Evolutionary conservation across 2,797 vertebrate genomes (phyloP).

Genomic region (Squalus acanthias): DNA sequence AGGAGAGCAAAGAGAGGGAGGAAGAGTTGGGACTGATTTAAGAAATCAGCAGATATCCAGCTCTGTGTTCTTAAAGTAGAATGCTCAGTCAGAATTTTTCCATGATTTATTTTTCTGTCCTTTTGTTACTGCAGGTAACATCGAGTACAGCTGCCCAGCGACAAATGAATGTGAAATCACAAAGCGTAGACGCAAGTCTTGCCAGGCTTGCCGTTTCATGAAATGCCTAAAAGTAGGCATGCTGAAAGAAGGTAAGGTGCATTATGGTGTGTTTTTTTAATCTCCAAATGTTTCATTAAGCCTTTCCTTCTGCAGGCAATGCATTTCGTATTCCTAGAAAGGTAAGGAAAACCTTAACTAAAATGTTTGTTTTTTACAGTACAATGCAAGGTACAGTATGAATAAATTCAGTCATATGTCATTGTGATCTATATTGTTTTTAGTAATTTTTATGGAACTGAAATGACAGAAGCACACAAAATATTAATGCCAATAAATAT

Average conservation of each 20-base stretch:
- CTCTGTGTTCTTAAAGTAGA: constrained; percentile 47
- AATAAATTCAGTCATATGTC: not conserved
- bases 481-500: not conserved
- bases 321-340: not conserved
- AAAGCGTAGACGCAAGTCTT: constrained; percentile 97
- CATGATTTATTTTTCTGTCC: constrained; percentile 47
- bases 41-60: constrained; percentile 53
- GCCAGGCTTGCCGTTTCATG: constrained; percentile 99
- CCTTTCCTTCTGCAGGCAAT: not conserved
- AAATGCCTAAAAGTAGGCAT: constrained; percentile 98
- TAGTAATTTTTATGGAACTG: not conserved
- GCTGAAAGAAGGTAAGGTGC: constrained; percentile 94
- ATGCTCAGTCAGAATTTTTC: constrained; percentile 41
- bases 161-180: constrained; percentile 99
- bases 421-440: not conserved
- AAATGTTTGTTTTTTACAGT: not conserved
- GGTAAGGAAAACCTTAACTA: not conserved
- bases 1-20: constrained; percentile 55
- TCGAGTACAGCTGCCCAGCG: constrained; percentile 97
- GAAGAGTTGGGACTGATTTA: constrained; percentile 49
- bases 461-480: not conserved
- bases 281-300: not conserved
- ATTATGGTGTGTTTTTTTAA: not conserved
- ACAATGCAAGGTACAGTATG: not conserved
- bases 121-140: constrained; percentile 76